phyloP scores from a whole-genome alignment of 2,797 vertebrate genomes.

The Phataginus tetradactyla region DNA sequence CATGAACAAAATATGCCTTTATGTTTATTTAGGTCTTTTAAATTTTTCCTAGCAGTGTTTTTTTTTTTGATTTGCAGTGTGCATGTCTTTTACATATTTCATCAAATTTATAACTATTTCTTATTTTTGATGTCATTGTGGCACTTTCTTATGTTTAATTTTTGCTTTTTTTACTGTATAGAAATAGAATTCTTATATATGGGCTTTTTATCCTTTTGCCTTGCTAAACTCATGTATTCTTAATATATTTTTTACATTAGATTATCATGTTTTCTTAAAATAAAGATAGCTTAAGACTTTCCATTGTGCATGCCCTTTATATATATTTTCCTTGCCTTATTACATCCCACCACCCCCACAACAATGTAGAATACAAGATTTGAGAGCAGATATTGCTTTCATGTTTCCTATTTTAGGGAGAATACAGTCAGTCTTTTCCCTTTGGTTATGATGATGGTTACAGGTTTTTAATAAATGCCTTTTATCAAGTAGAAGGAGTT shows the following conservation, averaged over 20 bases:
- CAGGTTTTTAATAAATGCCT: not conserved
- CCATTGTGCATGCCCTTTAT: not conserved
- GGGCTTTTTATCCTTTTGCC: not conserved
- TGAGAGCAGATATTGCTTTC: not conserved
- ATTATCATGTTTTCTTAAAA: not conserved
- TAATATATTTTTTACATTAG: not conserved
- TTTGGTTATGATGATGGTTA: not conserved
- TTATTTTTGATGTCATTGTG: not conserved
- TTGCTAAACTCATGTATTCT: not conserved
- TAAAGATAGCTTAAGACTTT: not conserved
- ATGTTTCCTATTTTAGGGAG: not conserved
- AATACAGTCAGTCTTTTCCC: not conserved
- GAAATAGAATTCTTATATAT: not conserved
- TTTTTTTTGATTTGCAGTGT: not conserved
- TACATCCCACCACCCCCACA: not conserved
- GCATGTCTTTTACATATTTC: not conserved
- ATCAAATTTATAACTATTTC: not conserved
- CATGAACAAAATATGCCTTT: not conserved
- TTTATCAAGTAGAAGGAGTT: not conserved
- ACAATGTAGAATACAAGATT: not conserved
- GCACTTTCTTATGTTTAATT: not conserved
- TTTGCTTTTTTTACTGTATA: not conserved
- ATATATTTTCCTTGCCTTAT: not conserved
- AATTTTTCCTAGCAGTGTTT: not conserved
- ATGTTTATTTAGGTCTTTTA: not conserved